A percentile compares a stretch with the other conserved stretches of the same genome.
Conservation (phyloP, 1,140 invertebrate species). For the Bombus superbus region DNA sequence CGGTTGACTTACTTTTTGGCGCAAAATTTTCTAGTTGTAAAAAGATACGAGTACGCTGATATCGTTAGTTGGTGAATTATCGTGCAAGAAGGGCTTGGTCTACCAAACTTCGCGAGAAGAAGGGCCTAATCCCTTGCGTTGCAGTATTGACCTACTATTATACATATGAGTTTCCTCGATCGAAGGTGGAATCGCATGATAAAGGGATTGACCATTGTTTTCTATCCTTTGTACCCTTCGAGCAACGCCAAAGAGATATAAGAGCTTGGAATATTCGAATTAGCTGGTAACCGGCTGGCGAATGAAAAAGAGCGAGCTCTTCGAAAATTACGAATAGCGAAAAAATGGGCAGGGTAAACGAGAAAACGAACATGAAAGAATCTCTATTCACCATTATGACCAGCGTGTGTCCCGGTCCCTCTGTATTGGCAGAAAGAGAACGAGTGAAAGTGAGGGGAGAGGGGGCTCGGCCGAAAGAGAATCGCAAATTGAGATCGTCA, state of each 20-base stretch:
- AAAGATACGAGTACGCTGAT: no score
- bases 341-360: not conserved
- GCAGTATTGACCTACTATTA: no score
- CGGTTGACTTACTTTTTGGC: not conserved
- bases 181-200: not conserved
- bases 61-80: not conserved
- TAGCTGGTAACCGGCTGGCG: not conserved
- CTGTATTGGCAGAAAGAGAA: not conserved
- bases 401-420: not conserved
- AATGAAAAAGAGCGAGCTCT: constrained; percentile 8
- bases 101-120: not conserved
- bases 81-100: no score
- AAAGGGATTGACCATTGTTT: constrained; percentile 8
- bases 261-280: constrained; percentile 10
- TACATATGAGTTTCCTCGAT: not conserved
- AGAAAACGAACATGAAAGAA: constrained; percentile 27
- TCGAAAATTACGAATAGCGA: constrained; percentile 21
- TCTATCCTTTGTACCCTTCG: not conserved
- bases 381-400: constrained; percentile 35
- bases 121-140: no score
- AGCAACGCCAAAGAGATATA: not conserved
- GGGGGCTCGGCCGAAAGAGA: constrained; percentile 41
- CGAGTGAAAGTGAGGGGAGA: not conserved
- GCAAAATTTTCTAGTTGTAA: no score
- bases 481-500: constrained; percentile 67